Evolutionary conservation across 2,797 vertebrate species (phyloP), one percentile per base, ranked within the genome.

Genomic region (Phoebastria nigripes): DNA sequence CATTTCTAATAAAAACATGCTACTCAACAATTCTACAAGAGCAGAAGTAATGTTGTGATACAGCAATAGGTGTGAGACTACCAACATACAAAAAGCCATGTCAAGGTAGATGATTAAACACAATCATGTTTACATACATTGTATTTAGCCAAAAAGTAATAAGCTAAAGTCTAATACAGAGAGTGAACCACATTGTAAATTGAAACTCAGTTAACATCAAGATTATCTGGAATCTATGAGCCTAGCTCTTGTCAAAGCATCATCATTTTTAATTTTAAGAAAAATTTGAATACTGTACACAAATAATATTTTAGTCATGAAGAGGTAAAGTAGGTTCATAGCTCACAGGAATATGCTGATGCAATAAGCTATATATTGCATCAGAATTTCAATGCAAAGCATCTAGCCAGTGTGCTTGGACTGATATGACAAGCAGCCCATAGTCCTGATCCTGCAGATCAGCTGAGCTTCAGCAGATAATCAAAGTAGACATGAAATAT

Each of bases 331-430:
- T 33, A 41, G 26, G 74, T 89, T 89, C 22, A 8, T 6, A 59
- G 67, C 37, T 82, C 13, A 49, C n/a, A 69, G 52, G 71, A 69
- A 79, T n/a, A 47, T 26, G 59, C 67, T 82, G 86, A 93, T 92
- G 91, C 88, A 92, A 82, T 56, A 82, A 87, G 52, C 29, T 93
- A 9, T 25, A 46, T 67, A 42, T 82, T 92, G 88, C 82, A 94
- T 92, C 90, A 96, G 77, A 83, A 90, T 67, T 82, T 42, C 62
- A 80, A 20, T 15, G 37, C 31, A 35, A 72, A 70, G 26, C 4
- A 0, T 81, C 81, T 20, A 41, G 25, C 29, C 73, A 41, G 9
- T 6, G 46, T 39, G 46, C 73, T 33, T 46, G 12, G 33, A 31
- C 33, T 65, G 62, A 51, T 37, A 42, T 0, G 1, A 67, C 51